Conservation (phyloP, 2,888 invertebrate species). For the Linyphia triangularis region DNA sequence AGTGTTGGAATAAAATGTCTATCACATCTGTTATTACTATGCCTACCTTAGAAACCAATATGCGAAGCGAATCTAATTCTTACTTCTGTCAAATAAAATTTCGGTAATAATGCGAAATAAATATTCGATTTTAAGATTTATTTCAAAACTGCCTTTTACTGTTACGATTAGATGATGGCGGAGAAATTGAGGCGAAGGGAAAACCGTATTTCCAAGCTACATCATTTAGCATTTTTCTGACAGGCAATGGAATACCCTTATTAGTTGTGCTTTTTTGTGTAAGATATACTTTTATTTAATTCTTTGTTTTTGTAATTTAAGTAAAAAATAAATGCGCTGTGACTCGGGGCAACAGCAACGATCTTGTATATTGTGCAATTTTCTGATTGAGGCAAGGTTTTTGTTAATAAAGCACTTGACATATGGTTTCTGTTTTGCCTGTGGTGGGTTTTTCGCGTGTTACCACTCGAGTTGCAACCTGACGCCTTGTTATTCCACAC, state of each 20-base stretch:
- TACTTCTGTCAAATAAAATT: too few relatives aligned
- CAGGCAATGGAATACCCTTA: not conserved
- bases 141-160: not conserved
- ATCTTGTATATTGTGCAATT: not conserved
- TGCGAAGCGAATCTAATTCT: not conserved
- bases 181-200: not conserved
- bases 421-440: not conserved
- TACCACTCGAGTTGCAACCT: conserved; percentile 31
- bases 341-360: not conserved
- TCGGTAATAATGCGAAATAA: not conserved
- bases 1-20: not conserved
- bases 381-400: conserved; percentile 41
- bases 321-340: not conserved
- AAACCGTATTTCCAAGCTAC: not conserved
- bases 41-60: not conserved
- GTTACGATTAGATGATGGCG: not conserved
- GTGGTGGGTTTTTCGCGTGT: conserved; percentile 41
- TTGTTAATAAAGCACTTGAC: conserved; percentile 49
- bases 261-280: not conserved
- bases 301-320: conserved; percentile 9
- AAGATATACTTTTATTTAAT: not conserved
- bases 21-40: not conserved
- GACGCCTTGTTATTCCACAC: not conserved
- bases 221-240: not conserved
- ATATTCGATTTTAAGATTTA: not conserved